A percentile compares a stretch with the other conserved stretches of the same genome.
phyloP scores from a whole-genome alignment of 2,888 invertebrate genomes.

The Lepidochrysops patricia region DNA sequence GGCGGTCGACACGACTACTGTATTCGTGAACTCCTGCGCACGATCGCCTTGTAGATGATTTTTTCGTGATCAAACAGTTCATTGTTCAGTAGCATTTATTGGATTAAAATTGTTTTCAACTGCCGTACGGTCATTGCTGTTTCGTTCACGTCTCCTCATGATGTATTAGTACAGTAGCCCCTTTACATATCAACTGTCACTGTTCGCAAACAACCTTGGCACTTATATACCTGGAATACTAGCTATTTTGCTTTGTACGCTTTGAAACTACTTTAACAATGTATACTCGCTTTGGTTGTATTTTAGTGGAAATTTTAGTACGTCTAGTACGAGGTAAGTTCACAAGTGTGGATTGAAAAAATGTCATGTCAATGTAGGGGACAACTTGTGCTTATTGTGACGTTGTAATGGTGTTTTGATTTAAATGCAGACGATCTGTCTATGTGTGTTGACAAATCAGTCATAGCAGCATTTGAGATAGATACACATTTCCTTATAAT shows the following conservation, averaged over 20 bases:
- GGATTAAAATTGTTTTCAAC: conserved; percentile 63
- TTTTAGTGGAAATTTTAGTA: conserved; percentile 26
- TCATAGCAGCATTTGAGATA: background rate
- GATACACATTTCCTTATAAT: no score
- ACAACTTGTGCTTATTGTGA: background rate
- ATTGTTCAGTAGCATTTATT: conserved; percentile 72
- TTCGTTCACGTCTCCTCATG: conserved; percentile 41
- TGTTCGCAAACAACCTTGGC: conserved; percentile 12
- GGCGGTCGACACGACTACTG: conserved; percentile 53
- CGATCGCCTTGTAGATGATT: conserved; percentile 69
- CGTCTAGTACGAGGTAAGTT: conserved; percentile 3
- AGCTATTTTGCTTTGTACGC: conserved; percentile 5
- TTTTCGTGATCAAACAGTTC: conserved; percentile 70
- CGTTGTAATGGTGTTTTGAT: background rate
- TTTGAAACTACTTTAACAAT: conserved; percentile 23
- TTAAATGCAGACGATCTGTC: background rate
- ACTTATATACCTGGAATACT: conserved; percentile 12
- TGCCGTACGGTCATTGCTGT: conserved; percentile 37
- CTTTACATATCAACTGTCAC: conserved; percentile 21
- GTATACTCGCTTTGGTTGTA: conserved; percentile 27
- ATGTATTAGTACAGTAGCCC: conserved; percentile 27
- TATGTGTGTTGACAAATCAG: background rate
- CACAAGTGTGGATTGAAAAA: background rate
- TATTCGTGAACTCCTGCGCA: conserved; percentile 49
- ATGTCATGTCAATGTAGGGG: background rate